A percentile compares a stretch with the other conserved stretches of the same genome.
phyloP scores from a whole-genome alignment of 2,113 vertebrate species.

The Chelonoidis abingdonii region DNA sequence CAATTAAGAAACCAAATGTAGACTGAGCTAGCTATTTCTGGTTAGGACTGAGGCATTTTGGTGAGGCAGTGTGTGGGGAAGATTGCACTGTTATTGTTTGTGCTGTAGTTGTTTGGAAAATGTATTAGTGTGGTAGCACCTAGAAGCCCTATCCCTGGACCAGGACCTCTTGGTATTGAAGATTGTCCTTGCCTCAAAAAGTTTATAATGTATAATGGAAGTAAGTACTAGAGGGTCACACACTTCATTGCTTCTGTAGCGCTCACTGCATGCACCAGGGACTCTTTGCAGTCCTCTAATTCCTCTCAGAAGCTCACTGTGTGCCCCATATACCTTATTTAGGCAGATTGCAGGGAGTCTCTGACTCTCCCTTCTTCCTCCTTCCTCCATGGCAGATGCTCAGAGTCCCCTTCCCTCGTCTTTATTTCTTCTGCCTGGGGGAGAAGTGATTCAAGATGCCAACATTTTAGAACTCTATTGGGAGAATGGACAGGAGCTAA shows the following conservation, averaged over 20 bases:
- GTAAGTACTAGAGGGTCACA: not conserved
- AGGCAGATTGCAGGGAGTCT: not conserved
- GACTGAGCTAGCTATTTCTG: not conserved
- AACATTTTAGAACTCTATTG: not conserved
- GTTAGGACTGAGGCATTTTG: not conserved
- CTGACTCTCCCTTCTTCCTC: not conserved
- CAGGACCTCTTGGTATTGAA: not conserved
- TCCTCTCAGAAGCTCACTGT: not conserved
- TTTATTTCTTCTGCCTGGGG: not conserved
- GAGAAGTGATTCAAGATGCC: not conserved
- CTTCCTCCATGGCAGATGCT: not conserved
- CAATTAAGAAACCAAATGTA: not conserved
- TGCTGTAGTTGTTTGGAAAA: not conserved
- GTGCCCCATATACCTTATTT: not conserved
- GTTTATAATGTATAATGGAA: not conserved
- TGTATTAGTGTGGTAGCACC: not conserved
- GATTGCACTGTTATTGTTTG: not conserved
- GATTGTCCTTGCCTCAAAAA: not conserved
- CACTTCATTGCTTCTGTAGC: not conserved
- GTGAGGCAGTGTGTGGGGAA: not conserved
- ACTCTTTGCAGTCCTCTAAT: not conserved
- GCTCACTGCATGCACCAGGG: not conserved
- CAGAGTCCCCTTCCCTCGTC: not conserved
- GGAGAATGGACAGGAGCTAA: not conserved
- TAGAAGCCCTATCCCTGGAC: not conserved